A percentile compares a stretch with the other conserved stretches of the same genome.
phyloP scores from a whole-genome alignment of 2,113 vertebrate species.

The Cyanoliseus patagonus region DNA sequence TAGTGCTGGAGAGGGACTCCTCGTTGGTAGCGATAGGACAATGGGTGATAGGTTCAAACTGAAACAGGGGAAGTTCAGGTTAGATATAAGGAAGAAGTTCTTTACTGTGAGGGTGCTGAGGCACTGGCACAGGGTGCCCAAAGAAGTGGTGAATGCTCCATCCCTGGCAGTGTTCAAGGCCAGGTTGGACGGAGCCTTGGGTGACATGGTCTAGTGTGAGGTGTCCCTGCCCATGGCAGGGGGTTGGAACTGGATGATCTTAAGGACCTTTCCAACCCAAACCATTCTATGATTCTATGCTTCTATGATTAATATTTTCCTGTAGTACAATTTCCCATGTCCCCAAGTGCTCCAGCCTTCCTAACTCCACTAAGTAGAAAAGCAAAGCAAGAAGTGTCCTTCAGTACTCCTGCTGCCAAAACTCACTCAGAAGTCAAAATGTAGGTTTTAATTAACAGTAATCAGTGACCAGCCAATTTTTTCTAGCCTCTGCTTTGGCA shows the following conservation, averaged over 20 bases:
- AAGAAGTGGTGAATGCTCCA: background rate
- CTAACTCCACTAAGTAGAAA: background rate
- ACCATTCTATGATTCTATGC: background rate
- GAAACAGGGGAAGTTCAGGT: too few relatives aligned
- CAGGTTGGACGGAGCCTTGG: background rate
- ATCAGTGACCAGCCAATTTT: background rate
- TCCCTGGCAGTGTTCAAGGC: background rate
- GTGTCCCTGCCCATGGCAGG: accelerated
- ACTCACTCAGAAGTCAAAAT: background rate
- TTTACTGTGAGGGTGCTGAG: background rate
- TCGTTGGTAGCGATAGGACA: background rate
- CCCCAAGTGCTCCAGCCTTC: background rate
- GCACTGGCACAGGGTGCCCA: background rate
- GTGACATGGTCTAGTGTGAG: background rate
- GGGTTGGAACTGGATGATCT: background rate
- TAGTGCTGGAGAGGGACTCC: background rate
- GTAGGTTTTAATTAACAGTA: background rate
- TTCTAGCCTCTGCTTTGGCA: background rate
- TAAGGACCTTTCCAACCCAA: background rate
- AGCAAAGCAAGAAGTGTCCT: background rate
- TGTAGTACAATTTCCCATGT: background rate
- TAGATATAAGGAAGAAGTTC: too few relatives aligned
- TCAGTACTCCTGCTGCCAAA: background rate
- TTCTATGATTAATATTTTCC: background rate
- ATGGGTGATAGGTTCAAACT: background rate